Evolutionary conservation across 1,140 invertebrate species (phyloP), one percentile per base, ranked within the genome.

Genomic region (Chironomus striatipennis): DNA sequence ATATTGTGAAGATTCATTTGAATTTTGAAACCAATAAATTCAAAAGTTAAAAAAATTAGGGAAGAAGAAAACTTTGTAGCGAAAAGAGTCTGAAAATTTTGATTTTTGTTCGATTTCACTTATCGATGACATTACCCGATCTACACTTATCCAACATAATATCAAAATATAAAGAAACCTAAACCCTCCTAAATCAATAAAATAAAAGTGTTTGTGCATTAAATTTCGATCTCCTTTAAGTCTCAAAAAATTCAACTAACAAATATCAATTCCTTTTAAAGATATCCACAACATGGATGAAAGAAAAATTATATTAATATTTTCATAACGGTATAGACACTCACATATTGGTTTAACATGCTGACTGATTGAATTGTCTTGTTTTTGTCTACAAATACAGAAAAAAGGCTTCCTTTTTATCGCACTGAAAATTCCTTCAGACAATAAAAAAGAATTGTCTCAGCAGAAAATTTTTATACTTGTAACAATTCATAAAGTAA

Each of bases 361-460:
- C 47, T 57, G 47, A 57, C 47, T 70, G 65, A 70, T 70, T 70
- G 65, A 70, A 70, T 70, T 70, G 65, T 70, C 65, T 70, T 70
- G 65, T 70, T 70, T 70, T 70, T 57, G 10, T 70, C 65, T 18
- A 57, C 12, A 12, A 15, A 47, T 15, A 12, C 47, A 57, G 47
- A 57, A 12, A 12, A n/a, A 57, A 70, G 20, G 65, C 7, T 20
- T 70, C 10, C 65, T 1, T 20, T 70, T 18, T 70, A 18, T 57
- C 47, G 47, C 7, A n/a, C n/a, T 10, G 7, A 57, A 57, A 57
- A 57, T 70, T 70, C 20, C 17, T 21, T 34, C 24, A 34, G 24
- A 34, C 24, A 34, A 34, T 34, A 34, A 34, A 34, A 34, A 34
- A 34, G 24, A 34, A 34, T 34, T 21, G 18, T 70, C 17, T 70